phyloP scores from a whole-genome alignment of 2,113 vertebrate species.

The Saccopteryx bilineata region DNA sequence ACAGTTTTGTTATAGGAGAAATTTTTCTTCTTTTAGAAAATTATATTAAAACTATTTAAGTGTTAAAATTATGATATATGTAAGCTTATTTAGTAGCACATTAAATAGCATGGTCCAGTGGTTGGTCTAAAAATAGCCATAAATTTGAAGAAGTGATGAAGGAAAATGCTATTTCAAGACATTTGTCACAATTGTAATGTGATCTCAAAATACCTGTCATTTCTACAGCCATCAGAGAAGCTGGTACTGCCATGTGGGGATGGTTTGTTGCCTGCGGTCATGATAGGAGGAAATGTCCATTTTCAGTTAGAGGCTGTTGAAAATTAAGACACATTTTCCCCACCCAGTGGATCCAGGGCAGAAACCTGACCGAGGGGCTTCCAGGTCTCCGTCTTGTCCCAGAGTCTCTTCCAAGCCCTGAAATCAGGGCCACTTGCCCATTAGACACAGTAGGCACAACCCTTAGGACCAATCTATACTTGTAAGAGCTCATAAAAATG shows the following conservation, averaged over 20 bases:
- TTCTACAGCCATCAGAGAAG: background rate
- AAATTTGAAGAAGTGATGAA: conserved; percentile 15
- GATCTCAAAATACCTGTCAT: background rate
- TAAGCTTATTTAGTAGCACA: background rate
- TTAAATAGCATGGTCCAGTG: background rate
- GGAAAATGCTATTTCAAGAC: background rate
- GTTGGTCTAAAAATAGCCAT: background rate
- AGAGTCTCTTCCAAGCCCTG: background rate
- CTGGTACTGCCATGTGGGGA: background rate
- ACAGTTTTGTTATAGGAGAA: background rate
- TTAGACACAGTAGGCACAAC: background rate
- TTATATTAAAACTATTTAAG: background rate
- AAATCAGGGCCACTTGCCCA: background rate
- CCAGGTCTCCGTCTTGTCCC: background rate
- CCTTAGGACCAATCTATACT: background rate
- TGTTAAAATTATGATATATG: background rate
- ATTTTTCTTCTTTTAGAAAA: background rate
- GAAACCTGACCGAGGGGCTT: background rate
- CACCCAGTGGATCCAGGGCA: background rate
- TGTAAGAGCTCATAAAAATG: background rate
- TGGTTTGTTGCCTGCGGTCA: background rate
- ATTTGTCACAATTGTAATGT: background rate
- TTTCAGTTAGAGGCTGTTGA: background rate
- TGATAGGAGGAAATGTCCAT: background rate
- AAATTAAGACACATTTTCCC: background rate